Base-by-base conservation (phyloP, 2,888 invertebrate species). In the Cosmopolites sordidus region DNA sequence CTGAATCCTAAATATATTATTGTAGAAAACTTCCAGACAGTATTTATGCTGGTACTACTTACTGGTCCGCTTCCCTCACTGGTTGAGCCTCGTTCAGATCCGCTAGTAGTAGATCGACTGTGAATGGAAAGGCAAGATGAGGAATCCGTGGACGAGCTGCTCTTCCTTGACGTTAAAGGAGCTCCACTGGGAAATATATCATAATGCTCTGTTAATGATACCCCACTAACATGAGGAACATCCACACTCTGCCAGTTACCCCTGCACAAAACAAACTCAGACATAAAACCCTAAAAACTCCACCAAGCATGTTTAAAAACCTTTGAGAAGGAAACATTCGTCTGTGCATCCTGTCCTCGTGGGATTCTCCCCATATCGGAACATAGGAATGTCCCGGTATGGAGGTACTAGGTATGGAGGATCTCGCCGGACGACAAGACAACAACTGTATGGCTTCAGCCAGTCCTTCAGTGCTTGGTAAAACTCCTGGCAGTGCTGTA, bases 371-470 rank as follows among this genome's bases (percentile, higher is more conserved):
- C 73, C 73, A 72, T 16, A 69, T 64, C 33, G 67, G 54, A 18
- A 62, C 59, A 44, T 67, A 66, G 16, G 67, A 66, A 56, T 69
- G 71, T 5, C 69, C 63, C 1, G 70, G 64, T 9, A 64, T 60
- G 5, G 59, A 48, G 12, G 68, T 60, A n/a, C 53, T 44, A 16
- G 59, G 59, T 16, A 59, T 57, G 9, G 57, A 57, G n/a, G 54
- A 57, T 16, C 74, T 62, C 58, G 68, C 68, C 45, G 83, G 82
- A 56, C 80, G 75, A 62, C 82, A 82, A 5, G 83, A 83, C 4
- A 84, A 69, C 16, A 84, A 68, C 60, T 83, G 83, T 59, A 84
- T 84, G 1, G 83, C 83, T 69, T 83, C 83, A 11, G 81, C 81
- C 40, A 84, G 73, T 15, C 84, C 83, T 66, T 84, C 84, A 48